phyloP scores from a whole-genome alignment of 2,888 invertebrate species.

The Diploptera punctata region DNA sequence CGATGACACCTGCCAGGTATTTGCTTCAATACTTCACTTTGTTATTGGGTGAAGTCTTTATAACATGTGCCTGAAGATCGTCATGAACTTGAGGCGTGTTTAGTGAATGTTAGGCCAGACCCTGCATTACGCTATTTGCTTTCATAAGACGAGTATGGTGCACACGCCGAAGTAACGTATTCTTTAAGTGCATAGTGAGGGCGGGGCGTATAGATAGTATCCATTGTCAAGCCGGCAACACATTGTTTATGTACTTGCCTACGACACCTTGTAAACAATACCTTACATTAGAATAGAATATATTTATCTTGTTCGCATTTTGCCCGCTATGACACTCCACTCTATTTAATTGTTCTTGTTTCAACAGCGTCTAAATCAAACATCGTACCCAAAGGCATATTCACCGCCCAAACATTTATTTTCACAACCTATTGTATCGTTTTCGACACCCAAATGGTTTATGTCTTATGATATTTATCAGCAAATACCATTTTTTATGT shows the following conservation, averaged over 20 bases:
- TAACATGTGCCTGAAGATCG: too few species aligned
- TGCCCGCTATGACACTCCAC: neutral
- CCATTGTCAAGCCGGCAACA: neutral
- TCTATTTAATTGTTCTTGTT: conserved; percentile 13
- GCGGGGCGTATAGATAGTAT: neutral
- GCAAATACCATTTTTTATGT: too few species aligned
- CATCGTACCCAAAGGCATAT: neutral
- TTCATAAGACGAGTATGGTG: neutral
- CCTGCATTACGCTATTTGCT: too few species aligned
- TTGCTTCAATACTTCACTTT: too few species aligned
- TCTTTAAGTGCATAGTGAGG: neutral
- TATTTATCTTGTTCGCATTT: neutral
- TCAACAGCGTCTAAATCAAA: neutral
- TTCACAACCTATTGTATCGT: too few species aligned
- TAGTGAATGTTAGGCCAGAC: too few species aligned
- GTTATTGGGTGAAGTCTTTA: too few species aligned
- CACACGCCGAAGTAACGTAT: neutral
- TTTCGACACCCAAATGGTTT: too few species aligned
- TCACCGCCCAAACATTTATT: neutral
- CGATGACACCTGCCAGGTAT: too few species aligned
- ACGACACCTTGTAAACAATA: conserved; percentile 16
- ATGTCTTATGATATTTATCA: too few species aligned
- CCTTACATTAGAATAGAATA: neutral
- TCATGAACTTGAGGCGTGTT: too few species aligned
- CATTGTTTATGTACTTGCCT: conserved; percentile 6